phyloP scores from a whole-genome alignment of 2,113 vertebrate genomes.

The Oreocharis arfaki region DNA sequence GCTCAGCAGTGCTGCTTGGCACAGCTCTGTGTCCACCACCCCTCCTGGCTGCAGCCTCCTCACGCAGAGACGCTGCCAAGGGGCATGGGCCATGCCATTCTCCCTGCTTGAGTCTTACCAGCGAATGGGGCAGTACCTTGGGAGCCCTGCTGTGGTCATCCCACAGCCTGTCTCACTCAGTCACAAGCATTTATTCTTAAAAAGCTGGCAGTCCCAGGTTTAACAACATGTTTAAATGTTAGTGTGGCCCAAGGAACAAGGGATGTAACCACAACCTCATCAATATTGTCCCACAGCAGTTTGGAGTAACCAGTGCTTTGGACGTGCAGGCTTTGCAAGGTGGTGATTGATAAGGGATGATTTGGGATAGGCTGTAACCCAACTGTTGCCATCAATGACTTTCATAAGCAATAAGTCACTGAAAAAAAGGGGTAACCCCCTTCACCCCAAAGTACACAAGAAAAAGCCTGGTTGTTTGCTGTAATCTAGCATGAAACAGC shows the following conservation, averaged over 20 bases:
- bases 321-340: background rate
- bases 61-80: fast-evolving
- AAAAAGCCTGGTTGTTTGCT: background rate
- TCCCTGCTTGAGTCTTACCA: background rate
- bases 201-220: background rate
- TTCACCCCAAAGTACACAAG: background rate
- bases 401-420: background rate
- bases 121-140: background rate
- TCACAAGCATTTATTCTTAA: background rate
- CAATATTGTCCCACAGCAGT: background rate
- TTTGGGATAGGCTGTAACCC: background rate
- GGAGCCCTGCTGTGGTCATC: background rate
- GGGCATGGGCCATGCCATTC: fast-evolving
- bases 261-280: background rate
- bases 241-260: background rate
- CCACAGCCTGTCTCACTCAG: background rate
- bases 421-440: background rate
- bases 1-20: background rate
- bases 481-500: background rate
- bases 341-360: background rate
- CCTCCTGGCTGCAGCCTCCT: background rate
- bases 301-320: background rate
- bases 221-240: background rate
- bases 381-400: background rate
- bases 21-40: background rate